Conservation (phyloP, 2,888 invertebrate species). For the Flabesymbios commensalis region DNA sequence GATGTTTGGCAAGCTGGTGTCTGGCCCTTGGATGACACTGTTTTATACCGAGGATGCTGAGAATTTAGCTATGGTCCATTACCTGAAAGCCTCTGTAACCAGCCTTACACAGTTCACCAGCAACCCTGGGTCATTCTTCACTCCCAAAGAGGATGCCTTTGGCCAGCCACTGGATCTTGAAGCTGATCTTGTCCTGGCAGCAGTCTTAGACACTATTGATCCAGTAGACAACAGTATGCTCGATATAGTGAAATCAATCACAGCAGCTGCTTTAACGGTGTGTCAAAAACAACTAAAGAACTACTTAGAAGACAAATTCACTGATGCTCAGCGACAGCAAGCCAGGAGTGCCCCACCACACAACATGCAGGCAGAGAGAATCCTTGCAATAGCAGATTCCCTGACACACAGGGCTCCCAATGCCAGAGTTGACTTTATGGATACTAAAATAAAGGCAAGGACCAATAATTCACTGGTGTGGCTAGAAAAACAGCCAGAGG, state of each 20-base stretch:
- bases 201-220: background rate
- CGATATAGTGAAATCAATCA: background rate
- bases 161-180: background rate
- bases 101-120: background rate
- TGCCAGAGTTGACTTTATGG: background rate
- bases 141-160: background rate
- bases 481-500: background rate
- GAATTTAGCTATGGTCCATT: background rate
- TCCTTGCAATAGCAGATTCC: background rate
- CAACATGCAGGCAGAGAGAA: conserved; percentile 6
- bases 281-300: background rate
- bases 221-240: background rate
- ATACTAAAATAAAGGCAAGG: conserved; percentile 6
- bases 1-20: conserved; percentile 9
- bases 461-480: conserved; percentile 1
- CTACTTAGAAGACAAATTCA: conserved; percentile 1
- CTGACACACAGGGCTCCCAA: background rate
- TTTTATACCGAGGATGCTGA: conserved; percentile 1
- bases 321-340: background rate
- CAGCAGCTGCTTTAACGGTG: background rate
- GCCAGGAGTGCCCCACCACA: background rate
- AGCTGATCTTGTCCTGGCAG: background rate
- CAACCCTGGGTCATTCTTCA: background rate
- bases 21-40: conserved; percentile 13
- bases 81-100: background rate